These are phyloP conservation scores for Nephila pilipes DNA, from an alignment of 1,140 invertebrate species.

Conservation along the genomic window DNA sequence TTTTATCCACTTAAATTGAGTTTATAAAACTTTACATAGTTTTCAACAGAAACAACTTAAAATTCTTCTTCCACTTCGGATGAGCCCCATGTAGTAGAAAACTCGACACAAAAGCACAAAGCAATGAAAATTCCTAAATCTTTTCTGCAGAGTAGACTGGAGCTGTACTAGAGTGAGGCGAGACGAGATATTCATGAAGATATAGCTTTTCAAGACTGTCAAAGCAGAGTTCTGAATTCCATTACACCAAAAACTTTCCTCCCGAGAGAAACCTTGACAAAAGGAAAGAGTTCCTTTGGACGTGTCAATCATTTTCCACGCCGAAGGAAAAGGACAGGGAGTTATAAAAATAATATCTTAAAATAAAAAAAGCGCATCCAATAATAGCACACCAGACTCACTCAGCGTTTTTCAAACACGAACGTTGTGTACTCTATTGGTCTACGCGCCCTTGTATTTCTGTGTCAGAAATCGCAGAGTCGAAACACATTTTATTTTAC, in stretches of 20 bases:
- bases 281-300: neutral
- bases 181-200: neutral
- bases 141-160: neutral
- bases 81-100: no score
- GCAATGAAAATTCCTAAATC: neutral
- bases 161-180: neutral
- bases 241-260: neutral
- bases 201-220: neutral
- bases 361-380: neutral
- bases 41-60: no score
- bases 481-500: no score
- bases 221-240: neutral
- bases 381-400: neutral
- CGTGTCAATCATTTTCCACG: neutral
- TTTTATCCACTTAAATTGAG: no score
- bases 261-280: neutral
- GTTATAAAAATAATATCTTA: neutral
- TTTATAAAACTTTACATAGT: no score
- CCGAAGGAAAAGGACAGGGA: neutral
- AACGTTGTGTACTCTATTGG: neutral
- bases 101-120: neutral
- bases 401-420: constrained; percentile 14
- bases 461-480: no score
- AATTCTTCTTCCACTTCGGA: neutral
- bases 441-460: neutral